Evolutionary conservation across 2,888 invertebrate genomes (phyloP).

Genomic region (Chrysolina oricalcia): DNA sequence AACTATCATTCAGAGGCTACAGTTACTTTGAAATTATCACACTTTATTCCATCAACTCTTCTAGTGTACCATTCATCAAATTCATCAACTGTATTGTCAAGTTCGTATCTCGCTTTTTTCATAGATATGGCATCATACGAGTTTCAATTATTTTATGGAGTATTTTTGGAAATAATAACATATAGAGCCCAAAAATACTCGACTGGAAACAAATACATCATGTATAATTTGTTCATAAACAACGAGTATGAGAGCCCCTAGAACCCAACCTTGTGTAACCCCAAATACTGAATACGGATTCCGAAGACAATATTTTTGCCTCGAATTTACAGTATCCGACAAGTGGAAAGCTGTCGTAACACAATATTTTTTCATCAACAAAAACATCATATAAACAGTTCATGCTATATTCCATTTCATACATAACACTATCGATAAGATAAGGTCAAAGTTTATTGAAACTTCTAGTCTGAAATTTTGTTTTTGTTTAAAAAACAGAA

Average conservation of each 20-base stretch:
- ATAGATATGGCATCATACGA: too few species aligned
- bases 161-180: conserved; percentile 42
- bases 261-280: neutral
- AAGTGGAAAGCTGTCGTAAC: neutral
- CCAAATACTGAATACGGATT: neutral
- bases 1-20: too few species aligned
- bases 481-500: conserved; percentile 47
- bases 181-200: conserved; percentile 44
- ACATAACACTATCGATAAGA: conserved; percentile 42
- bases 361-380: neutral
- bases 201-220: neutral
- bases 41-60: too few species aligned
- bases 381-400: conserved; percentile 26
- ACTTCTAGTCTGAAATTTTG: conserved; percentile 44
- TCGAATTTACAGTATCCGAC: neutral
- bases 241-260: neutral
- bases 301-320: neutral
- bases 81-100: too few species aligned
- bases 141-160: neutral
- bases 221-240: neutral
- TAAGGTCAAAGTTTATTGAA: conserved; percentile 45
- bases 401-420: conserved; percentile 36
- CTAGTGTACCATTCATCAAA: too few species aligned
- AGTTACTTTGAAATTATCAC: too few species aligned
- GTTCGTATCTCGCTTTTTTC: too few species aligned